Evolutionary conservation across 2,113 vertebrate species (phyloP).

Genomic region (Galemys pyrenaicus): DNA sequence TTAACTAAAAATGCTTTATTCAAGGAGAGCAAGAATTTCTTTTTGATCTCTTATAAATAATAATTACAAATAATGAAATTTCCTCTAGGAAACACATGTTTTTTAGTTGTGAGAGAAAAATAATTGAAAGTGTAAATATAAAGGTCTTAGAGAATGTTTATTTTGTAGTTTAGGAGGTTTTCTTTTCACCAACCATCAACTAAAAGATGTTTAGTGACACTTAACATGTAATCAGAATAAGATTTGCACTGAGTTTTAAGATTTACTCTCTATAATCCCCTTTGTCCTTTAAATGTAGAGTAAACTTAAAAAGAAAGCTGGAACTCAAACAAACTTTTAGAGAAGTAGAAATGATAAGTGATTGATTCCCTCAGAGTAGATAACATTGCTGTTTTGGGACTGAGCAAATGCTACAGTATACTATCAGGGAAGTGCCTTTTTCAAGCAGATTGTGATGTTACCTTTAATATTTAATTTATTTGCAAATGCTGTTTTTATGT

Average conservation of each 20-base stretch:
- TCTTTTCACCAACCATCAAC: neutral
- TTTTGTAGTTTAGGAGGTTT: slow-evolving; percentile 20
- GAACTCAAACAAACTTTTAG: neutral
- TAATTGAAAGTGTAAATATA: slow-evolving; percentile 52
- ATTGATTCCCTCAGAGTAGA: slow-evolving; percentile 25
- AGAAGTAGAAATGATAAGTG: slow-evolving; percentile 39
- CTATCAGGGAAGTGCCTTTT: neutral
- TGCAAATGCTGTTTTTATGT: slow-evolving; percentile 46
- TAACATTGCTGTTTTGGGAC: slow-evolving; percentile 47
- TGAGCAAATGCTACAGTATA: neutral
- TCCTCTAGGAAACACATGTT: slow-evolving; percentile 36
- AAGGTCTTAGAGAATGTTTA: slow-evolving; percentile 9
- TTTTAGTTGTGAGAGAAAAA: slow-evolving; percentile 58
- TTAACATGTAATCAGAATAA: slow-evolving; percentile 27
- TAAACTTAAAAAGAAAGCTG: slow-evolving; percentile 1
- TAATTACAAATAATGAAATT: slow-evolving; percentile 56
- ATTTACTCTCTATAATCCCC: neutral
- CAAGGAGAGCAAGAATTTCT: neutral
- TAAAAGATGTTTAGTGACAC: slow-evolving; percentile 33
- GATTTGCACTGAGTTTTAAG: neutral
- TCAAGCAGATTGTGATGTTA: slow-evolving; percentile 36
- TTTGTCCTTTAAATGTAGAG: slow-evolving; percentile 51
- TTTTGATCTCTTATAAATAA: slow-evolving; percentile 26
- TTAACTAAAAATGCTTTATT: slow-evolving; percentile 48
- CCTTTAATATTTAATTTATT: slow-evolving; percentile 61